Base-by-base conservation (phyloP, 1,140 invertebrate genomes). In the Oryzaephilus surinamensis region DNA sequence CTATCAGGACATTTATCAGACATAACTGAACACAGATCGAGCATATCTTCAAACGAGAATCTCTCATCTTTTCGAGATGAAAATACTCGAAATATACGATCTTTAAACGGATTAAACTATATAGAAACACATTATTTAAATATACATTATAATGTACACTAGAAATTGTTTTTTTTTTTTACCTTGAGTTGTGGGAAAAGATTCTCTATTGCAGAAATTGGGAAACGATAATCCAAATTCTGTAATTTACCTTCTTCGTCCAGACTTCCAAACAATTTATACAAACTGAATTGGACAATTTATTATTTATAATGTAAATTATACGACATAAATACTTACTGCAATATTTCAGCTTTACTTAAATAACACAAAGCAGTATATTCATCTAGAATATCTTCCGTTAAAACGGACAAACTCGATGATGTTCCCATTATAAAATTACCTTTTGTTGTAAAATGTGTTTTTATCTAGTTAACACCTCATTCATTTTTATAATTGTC, bases 11-110 rank as follows among this genome's bases (percentile, higher is more conserved):
- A 80, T 39, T 75, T 68, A 24, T 74, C 64, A 18, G 75, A 79
- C 65, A 85, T 79, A 2, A 76, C 79, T 2, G 81, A 83, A 45
- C 72, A 80, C 46, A 84, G 63, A 60, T 85, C 79, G n/a, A 86
- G 52, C 27, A 82, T 67, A 48, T 85, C 79, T 50, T 85, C 79
- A 51, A 85, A 84, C 1, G 76, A 75, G 50, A 85, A 71, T 49
- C 69, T 67, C 12, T 67, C 68, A 46, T 75, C 71, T 1, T 69
- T 63, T 44, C 72, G 53, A 11, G 81, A 81, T 1, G 81, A 83
- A 57, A 87, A 87, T 11, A 84, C 74, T 17, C 70, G 57, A 51
- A 78, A 77, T 20, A 87, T 71, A 4, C 78, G 65, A 39, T 79
- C 70, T 45, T 64, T 57, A 53, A 84, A 85, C 17, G 81, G 81